A percentile compares a stretch with the other conserved stretches of the same genome.
These are phyloP conservation scores for Danio tinwini DNA, from an alignment of 2,797 vertebrate genomes.

Conservation along the genomic window DNA sequence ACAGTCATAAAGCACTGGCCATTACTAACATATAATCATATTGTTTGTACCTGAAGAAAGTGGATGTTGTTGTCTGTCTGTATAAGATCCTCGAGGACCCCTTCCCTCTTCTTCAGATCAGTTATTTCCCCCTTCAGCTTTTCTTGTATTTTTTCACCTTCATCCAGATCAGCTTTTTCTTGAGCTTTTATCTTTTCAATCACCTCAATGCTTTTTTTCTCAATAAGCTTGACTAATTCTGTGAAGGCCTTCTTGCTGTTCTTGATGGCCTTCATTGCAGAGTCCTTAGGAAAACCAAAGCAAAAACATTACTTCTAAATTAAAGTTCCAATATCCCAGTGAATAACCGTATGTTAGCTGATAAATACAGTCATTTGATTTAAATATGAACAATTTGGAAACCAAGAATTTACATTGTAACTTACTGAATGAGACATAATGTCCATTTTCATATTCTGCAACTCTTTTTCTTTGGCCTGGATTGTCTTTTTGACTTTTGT, in stretches of 20 bases:
- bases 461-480: slow-evolving; percentile 28
- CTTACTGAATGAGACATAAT: slow-evolving; percentile 33
- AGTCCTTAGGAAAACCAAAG: slow-evolving; percentile 29
- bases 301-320: not conserved
- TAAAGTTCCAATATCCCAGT: not conserved
- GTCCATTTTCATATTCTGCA: slow-evolving; percentile 26
- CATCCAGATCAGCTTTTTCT: slow-evolving; percentile 36
- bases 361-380: not conserved
- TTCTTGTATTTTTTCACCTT: slow-evolving; percentile 4
- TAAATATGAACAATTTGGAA: not conserved
- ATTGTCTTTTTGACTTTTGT: slow-evolving; percentile 26
- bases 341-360: not conserved
- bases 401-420: not conserved
- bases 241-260: slow-evolving; percentile 24
- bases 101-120: slow-evolving; percentile 37
- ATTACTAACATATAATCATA: not conserved
- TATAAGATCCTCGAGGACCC: slow-evolving; percentile 37
- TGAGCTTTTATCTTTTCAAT: slow-evolving; percentile 39
- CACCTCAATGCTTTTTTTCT: slow-evolving; percentile 33
- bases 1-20: not conserved
- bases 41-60: slow-evolving; percentile 54
- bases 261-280: slow-evolving; percentile 23
- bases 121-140: slow-evolving; percentile 37
- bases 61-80: slow-evolving; percentile 45
- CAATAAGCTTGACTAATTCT: slow-evolving; percentile 8